Evolutionary conservation across 2,888 invertebrate genomes (phyloP), one percentile per base, ranked within the genome.

Genomic region (Drosophila koepferae): DNA sequence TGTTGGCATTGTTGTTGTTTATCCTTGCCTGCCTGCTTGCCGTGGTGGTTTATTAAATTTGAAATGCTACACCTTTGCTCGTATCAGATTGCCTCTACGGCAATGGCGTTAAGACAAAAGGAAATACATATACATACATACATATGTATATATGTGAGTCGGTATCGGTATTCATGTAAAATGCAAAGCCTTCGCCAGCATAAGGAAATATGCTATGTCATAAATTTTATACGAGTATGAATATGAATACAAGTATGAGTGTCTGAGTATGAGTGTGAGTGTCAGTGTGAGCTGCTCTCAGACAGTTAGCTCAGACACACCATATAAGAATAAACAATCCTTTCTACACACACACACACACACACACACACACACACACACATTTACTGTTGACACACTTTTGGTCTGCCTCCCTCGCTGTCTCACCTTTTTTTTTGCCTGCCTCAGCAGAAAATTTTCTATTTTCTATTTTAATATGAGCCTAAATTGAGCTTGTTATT

Each of bases 401-500:
- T 84, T 63, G 70, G 64, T 55, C 55, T 61, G 51, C 46, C 46
- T 48, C 34, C n/a, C 23, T 18, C 16, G 46, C 46, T 7, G 46
- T 46, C 54, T 63, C 58, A 60, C 74, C 69, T 16, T 40, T 79
- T 79, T 79, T 79, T 79, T 70, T 56, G 82, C 69, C 72, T 61
- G 72, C 59, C 73, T 84, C 79, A 81, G 88, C 85, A 85, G 51
- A 85, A 87, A 81, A 81, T 74, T 63, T 60, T 56, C 70, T 60
- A 63, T 76, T 75, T 72, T 63, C 67, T 81, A 82, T 86, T 86
- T 87, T 85, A 87, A 86, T 86, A 86, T 87, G 86, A 82, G 85
- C 87, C 83, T 82, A 86, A 86, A 86, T 86, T 87, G 85, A 85
- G 85, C 82, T 82, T 80, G 82, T 85, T 85, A 87, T 85, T 85